Base-by-base conservation (phyloP, 2,797 vertebrate genomes). In the Gallinago nigripennis region DNA sequence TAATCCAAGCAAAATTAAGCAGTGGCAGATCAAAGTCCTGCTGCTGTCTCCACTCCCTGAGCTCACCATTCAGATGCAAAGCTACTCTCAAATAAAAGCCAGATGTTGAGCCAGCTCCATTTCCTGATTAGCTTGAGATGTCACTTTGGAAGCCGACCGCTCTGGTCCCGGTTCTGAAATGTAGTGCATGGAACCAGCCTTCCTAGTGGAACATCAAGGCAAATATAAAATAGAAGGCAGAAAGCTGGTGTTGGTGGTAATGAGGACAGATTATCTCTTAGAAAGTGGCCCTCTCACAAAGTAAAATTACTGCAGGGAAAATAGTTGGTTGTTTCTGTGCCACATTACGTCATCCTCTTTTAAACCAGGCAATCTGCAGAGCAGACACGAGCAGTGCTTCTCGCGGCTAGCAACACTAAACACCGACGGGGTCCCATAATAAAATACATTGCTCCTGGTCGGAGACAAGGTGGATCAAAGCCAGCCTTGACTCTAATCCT, bases 71-170 rank as follows among this genome's bases (percentile, higher is more conserved):
- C 90, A 92, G 75, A 97, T 77, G 78, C 92, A 95, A 56, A 80
- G 50, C 51, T 90, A 72, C 45, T 77, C 21, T 37, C 82, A 96
- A 96, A 97, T 94, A 73, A 35, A 92, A 96, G 73, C 94, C 96
- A 97, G 95, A 97, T 91, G 97, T 91, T 89, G 80, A 92, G 63
- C 65, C 3, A 11, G 65, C 76, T 97, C 76, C 28, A 43, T 82
- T 97, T 96, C 79, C 95, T 95, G 77, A 91, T 94, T 94, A 94
- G 76, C 82, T 91, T 91, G 88, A 84, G 77, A 96, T 88, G 71
- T 86, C 75, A 80, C 66, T 96, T 89, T 70, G 82, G 86, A 79
- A 78, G 51, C 58, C 19, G 13, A 50, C 41, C 19, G 9, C 28
- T 90, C 93, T 82, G 82, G 80, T 90, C 57, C 58, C 0, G 0